Percentiles rank a stretch among this genome's conserved stretches.
Conservation (phyloP, 2,888 invertebrate species). For the Agonopterix subpropinquella region DNA sequence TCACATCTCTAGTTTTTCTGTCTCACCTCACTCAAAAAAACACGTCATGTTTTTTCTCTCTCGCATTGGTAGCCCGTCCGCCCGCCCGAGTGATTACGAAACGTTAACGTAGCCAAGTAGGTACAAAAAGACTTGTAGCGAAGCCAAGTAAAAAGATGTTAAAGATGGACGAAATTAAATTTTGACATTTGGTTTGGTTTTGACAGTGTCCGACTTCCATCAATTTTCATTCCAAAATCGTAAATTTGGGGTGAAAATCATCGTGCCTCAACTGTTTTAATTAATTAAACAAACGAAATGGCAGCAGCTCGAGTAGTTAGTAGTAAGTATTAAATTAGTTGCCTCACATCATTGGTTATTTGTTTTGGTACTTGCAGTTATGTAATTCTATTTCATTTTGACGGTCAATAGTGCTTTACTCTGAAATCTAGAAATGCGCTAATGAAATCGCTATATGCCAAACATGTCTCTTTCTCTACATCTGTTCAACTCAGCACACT, state of each 20-base stretch:
- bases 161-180: not conserved
- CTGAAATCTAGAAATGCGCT: no score
- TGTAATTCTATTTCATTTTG: constrained; percentile 35
- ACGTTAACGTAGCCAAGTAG: not conserved
- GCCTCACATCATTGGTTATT: constrained; percentile 5
- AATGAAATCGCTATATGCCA: no score
- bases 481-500: no score
- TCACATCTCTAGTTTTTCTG: not conserved
- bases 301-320: constrained; percentile 56
- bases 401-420: not conserved
- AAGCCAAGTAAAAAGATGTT: not conserved
- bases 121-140: not conserved
- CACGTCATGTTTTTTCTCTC: no score
- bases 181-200: constrained; percentile 15
- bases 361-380: constrained; percentile 33
- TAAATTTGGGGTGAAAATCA: constrained; percentile 22
- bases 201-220: constrained; percentile 14
- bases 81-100: not conserved
- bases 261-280: constrained; percentile 41
- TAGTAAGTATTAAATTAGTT: constrained; percentile 42
- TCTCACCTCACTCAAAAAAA: no score
- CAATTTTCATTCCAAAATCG: constrained; percentile 36
- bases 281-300: constrained; percentile 45
- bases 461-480: constrained; percentile 8
- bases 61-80: not conserved